Evolutionary conservation across 2,888 invertebrate species (phyloP).

Genomic region (Sphaerophoria rueppellii): DNA sequence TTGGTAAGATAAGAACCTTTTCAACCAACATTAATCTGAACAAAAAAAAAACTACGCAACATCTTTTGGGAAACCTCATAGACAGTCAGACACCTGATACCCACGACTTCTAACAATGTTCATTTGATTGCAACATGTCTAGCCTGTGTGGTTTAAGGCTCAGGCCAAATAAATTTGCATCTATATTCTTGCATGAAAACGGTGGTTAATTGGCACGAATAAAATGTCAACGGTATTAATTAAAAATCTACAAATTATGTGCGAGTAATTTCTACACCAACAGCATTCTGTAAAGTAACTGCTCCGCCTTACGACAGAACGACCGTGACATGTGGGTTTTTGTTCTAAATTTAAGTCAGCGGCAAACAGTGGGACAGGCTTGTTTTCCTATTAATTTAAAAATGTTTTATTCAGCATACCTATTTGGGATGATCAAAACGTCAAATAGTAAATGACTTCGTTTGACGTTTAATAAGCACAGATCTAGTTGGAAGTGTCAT

Average conservation of each 20-base stretch:
- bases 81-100: conserved; percentile 14
- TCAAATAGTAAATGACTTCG: too few species aligned
- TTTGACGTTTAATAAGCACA: too few species aligned
- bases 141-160: neutral
- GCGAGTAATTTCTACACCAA: neutral
- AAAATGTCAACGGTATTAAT: conserved; percentile 21
- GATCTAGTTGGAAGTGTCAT: too few species aligned
- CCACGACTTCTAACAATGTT: neutral
- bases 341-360: conserved; percentile 1
- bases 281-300: neutral
- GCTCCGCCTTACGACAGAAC: neutral
- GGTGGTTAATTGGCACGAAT: conserved; percentile 13
- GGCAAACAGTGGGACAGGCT: neutral
- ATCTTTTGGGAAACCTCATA: neutral
- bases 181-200: neutral
- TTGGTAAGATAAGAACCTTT: conserved; percentile 1
- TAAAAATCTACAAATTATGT: conserved; percentile 14
- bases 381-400: too few species aligned
- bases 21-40: neutral
- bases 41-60: neutral
- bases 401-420: too few species aligned
- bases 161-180: conserved; percentile 21
- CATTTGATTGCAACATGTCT: neutral
- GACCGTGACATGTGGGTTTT: conserved; percentile 7
- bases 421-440: too few species aligned